Base-by-base conservation (phyloP, 2,113 vertebrate genomes). In the Microcebus murinus region DNA sequence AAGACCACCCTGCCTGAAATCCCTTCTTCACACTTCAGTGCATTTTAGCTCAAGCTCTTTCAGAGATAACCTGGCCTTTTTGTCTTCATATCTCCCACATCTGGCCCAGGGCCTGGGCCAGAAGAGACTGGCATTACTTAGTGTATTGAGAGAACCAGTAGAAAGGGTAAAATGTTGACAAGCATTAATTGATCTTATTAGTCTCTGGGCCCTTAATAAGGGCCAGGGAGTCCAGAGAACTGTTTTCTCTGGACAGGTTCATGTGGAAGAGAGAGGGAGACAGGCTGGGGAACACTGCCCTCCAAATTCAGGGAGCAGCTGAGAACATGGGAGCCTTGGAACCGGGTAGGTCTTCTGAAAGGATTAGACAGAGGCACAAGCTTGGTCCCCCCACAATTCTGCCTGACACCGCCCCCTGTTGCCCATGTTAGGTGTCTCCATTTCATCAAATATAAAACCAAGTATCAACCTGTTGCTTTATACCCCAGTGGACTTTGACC, bases 391-490 rank as follows among this genome's bases (percentile, higher is more conserved):
- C 18, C 20, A 18, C 21, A 77, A 36, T 27, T 87, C 67, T 81
- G 36, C 76, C 79, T 57, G 25, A 45, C 8, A n/a, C 79, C 61
- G 10, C 86, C 81, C 61, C n/a, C 55, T 67, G 23, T n/a, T 57
- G 71, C 67, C 73, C 59, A 20, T 93, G 55, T 76, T 87, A 74
- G 34, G 70, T 87, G 31, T 93, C 55, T 93, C 73, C 25, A 1
- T 85, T 95, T 95, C 77, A 87, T 90, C 87, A 87, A 94, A 83
- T 74, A 95, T 61, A 94, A 97, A 97, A 81, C 52, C 86, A 73
- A 79, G 59, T 67, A 63, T 71, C 86, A 80, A 57, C 88, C 91
- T 88, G 85, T 88, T 73, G 87, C 87, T 96, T 94, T 82, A 65
- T 52, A 83, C 73, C 34, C 57, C 39, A 27, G 82, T 80, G 89